phyloP scores from a whole-genome alignment of 2,113 vertebrate genomes.

The Amphiprion ocellaris region DNA sequence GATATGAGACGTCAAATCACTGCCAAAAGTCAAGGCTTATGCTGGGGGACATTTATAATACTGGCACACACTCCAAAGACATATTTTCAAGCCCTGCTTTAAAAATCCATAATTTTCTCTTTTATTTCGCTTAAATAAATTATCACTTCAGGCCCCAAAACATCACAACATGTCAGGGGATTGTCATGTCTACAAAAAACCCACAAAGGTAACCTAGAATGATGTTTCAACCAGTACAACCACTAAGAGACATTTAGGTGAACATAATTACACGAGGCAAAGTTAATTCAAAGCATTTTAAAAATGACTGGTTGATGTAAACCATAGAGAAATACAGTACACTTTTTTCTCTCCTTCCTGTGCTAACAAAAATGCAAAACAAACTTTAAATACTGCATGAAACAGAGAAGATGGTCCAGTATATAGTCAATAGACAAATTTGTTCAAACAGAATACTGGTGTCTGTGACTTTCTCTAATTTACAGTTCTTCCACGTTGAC shows the following conservation, averaged over 20 bases:
- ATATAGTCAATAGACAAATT: slow-evolving; percentile 5
- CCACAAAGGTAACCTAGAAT: slow-evolving; percentile 10
- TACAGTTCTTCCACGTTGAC: slow-evolving; percentile 16
- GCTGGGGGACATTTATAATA: neutral
- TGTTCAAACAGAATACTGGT: slow-evolving; percentile 25
- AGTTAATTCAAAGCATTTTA: slow-evolving; percentile 41
- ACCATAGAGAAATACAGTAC: slow-evolving; percentile 56
- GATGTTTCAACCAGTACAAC: slow-evolving; percentile 35
- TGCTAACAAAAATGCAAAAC: slow-evolving; percentile 59
- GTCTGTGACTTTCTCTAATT: slow-evolving; percentile 13
- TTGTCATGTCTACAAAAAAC: slow-evolving; percentile 2
- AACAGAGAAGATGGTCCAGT: slow-evolving; percentile 44
- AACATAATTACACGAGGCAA: slow-evolving; percentile 45
- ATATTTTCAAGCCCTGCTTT: slow-evolving; percentile 31
- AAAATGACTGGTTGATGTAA: slow-evolving; percentile 31
- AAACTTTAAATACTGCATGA: slow-evolving; percentile 73
- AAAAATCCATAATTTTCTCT: slow-evolving; percentile 34
- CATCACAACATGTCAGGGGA: slow-evolving; percentile 14
- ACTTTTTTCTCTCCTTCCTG: neutral
- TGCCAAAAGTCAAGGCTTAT: neutral
- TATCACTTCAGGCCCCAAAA: slow-evolving; percentile 44
- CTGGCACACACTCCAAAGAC: slow-evolving; percentile 17
- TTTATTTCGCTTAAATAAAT: slow-evolving; percentile 71
- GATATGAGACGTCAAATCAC: neutral
- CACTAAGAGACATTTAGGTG: slow-evolving; percentile 25